These are phyloP conservation scores for Lepidothrix coronata DNA, from an alignment of 2,113 vertebrate genomes.

Conservation along the genomic window DNA sequence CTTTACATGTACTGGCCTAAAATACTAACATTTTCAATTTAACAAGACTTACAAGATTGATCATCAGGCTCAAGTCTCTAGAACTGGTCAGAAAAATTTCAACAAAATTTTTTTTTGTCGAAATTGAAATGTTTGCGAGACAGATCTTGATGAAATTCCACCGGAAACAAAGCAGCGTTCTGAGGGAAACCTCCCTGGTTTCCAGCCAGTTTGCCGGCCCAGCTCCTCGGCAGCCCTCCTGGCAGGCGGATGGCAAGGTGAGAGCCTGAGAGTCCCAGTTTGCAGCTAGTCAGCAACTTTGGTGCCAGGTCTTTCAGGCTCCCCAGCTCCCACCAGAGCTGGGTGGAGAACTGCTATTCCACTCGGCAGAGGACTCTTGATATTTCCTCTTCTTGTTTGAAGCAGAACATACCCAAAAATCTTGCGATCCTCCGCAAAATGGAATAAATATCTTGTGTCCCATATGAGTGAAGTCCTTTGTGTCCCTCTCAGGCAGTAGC, in stretches of 20 bases:
- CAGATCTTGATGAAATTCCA: constrained; percentile 69
- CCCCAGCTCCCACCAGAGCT: constrained; percentile 30
- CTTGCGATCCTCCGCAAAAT: not conserved
- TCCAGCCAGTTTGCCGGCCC: constrained; percentile 67
- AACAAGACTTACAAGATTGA: constrained; percentile 57
- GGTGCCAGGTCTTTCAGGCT: constrained; percentile 62
- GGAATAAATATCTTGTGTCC: not conserved
- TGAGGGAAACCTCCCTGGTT: constrained; percentile 70
- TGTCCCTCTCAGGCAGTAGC: not conserved
- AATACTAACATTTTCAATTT: constrained; percentile 64
- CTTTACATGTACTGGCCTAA: constrained; percentile 54
- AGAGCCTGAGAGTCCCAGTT: constrained; percentile 64
- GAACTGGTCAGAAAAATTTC: constrained; percentile 62
- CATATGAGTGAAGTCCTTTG: not conserved
- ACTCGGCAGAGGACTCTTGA: not conserved
- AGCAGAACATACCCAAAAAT: not conserved
- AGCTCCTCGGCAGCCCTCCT: constrained; percentile 65
- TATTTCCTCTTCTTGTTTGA: not conserved
- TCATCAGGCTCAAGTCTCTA: constrained; percentile 66
- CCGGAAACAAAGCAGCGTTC: constrained; percentile 65
- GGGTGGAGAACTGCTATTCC: constrained; percentile 4
- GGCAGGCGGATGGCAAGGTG: constrained; percentile 66
- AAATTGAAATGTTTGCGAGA: constrained; percentile 66
- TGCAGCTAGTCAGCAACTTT: constrained; percentile 48
- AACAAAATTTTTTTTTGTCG: constrained; percentile 65